Percentiles rank a stretch among this genome's conserved stretches.
These are phyloP conservation scores for Scyliorhinus canicula DNA, from an alignment of 2,797 vertebrate genomes.

Conservation along the genomic window DNA sequence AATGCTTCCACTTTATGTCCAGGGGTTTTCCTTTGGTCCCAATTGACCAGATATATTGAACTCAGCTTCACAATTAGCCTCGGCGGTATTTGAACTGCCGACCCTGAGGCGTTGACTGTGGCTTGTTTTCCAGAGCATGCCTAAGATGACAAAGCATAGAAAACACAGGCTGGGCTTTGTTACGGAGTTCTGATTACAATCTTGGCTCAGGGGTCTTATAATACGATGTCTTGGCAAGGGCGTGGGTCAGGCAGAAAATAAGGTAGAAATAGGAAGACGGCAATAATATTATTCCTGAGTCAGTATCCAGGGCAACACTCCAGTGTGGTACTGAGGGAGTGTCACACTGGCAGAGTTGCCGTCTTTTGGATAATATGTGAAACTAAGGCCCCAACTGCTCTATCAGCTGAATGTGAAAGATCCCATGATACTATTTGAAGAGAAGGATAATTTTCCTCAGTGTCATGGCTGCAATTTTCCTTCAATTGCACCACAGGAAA, in stretches of 20 bases:
- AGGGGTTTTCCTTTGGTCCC: background rate
- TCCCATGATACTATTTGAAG: background rate
- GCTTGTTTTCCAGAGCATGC: background rate
- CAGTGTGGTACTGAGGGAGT: background rate
- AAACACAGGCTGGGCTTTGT: background rate
- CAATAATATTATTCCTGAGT: background rate
- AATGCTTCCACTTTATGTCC: background rate
- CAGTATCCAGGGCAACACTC: background rate
- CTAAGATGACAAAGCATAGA: background rate
- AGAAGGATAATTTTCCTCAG: background rate
- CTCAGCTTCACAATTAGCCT: background rate
- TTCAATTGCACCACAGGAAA: background rate
- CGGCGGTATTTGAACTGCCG: background rate
- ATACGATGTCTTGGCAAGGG: constrained; percentile 4
- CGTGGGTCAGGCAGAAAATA: background rate
- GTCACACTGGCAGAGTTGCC: background rate
- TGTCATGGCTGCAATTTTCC: background rate
- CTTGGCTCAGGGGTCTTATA: background rate
- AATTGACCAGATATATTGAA: background rate
- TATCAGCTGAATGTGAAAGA: background rate
- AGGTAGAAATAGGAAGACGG: background rate
- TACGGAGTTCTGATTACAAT: background rate
- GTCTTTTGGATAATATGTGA: background rate
- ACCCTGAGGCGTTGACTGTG: background rate
- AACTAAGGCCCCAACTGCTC: background rate